Base-by-base conservation (phyloP, 2,888 invertebrate species). In the Drosophila phalerata region DNA sequence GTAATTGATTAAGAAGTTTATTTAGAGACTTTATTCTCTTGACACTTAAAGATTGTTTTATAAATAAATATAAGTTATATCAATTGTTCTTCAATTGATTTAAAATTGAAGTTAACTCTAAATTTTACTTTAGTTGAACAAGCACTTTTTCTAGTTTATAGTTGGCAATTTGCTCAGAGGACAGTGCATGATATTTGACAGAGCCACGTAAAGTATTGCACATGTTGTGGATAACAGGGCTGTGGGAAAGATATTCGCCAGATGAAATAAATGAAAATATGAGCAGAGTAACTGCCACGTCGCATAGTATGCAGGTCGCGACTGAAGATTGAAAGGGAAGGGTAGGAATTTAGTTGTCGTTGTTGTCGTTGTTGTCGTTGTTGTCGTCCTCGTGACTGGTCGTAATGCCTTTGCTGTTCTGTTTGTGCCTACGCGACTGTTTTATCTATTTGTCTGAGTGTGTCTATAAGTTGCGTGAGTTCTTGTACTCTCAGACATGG, bases 381-480 rank as follows among this genome's bases (percentile, higher is more conserved):
- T 11, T 56, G 61, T 43, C 22, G 3, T 19, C 25, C 30, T 65
- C 38, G 57, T 58, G 48, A 43, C 62, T 55, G 55, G 17, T n/a
- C 19, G 51, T 45, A 77, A 72, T 48, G 40, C 63, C 52, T 45
- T 51, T 17, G 19, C 55, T 22, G 45, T 34, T 42, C 9, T 58
- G 15, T 40, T 64, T 63, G 56, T 49, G 49, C 53, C 61, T 42
- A 49, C 25, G 63, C 47, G 37, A 37, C 34, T 63, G 51, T 47
- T 60, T 49, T 60, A 51, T 65, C 49, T 65, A 56, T 73, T 70
- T 77, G 69, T 61, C 63, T 69, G 67, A 65, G 65, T 48, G 45
- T 63, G 67, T 62, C 69, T 65, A 65, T 69, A 71, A 71, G 73
- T 82, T 84, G 88, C 88, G 88, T 84, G 88, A 70, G 82, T 63